Evolutionary conservation across 2,888 invertebrate genomes (phyloP).

Genomic region (Andrena dorsata): DNA sequence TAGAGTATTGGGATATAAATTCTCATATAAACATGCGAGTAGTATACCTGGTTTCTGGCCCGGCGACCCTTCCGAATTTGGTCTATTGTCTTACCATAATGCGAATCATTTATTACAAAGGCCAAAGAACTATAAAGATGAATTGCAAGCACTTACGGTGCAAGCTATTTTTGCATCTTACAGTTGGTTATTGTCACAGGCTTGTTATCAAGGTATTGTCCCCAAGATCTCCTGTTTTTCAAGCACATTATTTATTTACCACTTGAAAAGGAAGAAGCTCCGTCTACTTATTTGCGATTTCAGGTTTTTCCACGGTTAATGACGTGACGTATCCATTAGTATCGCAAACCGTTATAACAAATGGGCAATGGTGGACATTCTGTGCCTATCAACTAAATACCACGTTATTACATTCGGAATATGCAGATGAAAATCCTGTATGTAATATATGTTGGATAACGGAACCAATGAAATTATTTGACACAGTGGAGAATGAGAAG

Average conservation of each 20-base stretch:
- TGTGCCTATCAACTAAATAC: slow-evolving; percentile 97
- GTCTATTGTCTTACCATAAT: slow-evolving; percentile 91
- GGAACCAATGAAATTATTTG: slow-evolving; percentile 90
- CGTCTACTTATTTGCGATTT: slow-evolving; percentile 23
- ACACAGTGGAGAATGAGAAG: slow-evolving; percentile 89
- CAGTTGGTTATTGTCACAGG: slow-evolving; percentile 92
- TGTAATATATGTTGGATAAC: slow-evolving; percentile 94
- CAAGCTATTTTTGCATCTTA: slow-evolving; percentile 93
- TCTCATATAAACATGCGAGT: slow-evolving; percentile 88
- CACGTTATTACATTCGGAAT: slow-evolving; percentile 88
- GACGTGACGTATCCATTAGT: slow-evolving; percentile 96
- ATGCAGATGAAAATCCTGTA: slow-evolving; percentile 88
- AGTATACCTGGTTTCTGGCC: slow-evolving; percentile 95
- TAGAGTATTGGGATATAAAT: slow-evolving; percentile 87
- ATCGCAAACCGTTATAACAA: slow-evolving; percentile 94
- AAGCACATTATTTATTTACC: background rate
- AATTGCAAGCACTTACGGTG: slow-evolving; percentile 89
- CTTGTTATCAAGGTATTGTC: slow-evolving; percentile 89
- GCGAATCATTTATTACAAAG: slow-evolving; percentile 87
- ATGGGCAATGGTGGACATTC: slow-evolving; percentile 95
- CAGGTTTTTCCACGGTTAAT: slow-evolving; percentile 94
- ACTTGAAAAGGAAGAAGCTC: background rate
- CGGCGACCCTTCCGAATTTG: slow-evolving; percentile 92
- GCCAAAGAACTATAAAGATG: slow-evolving; percentile 85
- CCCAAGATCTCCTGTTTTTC: background rate